Evolutionary conservation across 2,797 vertebrate genomes (phyloP).

Genomic region (Enteromius fasciolatus): DNA sequence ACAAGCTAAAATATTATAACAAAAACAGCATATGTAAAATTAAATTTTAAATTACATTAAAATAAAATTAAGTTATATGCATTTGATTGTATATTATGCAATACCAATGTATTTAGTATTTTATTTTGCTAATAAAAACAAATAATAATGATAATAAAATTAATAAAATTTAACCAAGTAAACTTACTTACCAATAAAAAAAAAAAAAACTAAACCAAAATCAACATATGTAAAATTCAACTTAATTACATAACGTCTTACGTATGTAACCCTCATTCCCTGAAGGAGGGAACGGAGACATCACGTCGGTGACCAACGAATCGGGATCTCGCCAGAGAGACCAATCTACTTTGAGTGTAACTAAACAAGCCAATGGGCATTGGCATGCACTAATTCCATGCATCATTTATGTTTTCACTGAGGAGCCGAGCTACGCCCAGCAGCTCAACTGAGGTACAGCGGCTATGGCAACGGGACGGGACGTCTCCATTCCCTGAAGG

Average conservation of each 20-base stretch:
- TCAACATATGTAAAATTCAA: not conserved
- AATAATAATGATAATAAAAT: not conserved
- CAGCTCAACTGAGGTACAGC: too few species aligned
- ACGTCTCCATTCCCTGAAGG: too few species aligned
- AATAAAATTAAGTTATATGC: not conserved
- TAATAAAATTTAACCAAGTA: not conserved
- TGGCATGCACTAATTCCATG: too few species aligned
- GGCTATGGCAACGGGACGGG: too few species aligned
- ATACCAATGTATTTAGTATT: not conserved
- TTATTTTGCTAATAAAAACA: not conserved
- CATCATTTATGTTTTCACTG: too few species aligned
- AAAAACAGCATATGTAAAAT: not conserved
- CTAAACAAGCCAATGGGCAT: too few species aligned
- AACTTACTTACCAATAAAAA: not conserved
- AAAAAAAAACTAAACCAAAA: not conserved
- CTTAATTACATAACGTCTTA: not conserved
- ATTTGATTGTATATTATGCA: not conserved
- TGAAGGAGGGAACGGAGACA: too few species aligned
- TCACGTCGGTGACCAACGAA: too few species aligned
- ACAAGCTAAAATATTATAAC: not conserved
- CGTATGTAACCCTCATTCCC: too few species aligned
- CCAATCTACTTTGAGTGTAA: too few species aligned
- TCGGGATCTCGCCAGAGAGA: too few species aligned
- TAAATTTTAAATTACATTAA: not conserved
- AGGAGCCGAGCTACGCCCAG: too few species aligned